Percentiles rank a stretch among this genome's conserved stretches.
Evolutionary conservation across 2,797 vertebrate species (phyloP).

Genomic region (Halcyon smyrnensis): DNA sequence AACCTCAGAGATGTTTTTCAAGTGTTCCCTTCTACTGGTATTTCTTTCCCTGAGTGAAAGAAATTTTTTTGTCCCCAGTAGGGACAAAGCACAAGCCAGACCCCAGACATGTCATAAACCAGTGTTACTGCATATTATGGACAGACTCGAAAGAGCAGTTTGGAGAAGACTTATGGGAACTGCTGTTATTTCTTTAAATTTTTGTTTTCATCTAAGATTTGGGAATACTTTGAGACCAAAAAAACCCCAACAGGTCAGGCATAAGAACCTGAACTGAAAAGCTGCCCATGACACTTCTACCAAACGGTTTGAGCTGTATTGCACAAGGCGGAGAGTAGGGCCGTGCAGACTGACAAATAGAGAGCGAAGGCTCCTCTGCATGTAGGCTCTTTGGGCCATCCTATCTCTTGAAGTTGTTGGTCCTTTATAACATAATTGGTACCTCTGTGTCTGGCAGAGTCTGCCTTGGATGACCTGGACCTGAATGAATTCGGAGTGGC

Average conservation of each 20-base stretch:
- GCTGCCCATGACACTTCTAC: slow-evolving; percentile 50
- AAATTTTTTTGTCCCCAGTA: background rate
- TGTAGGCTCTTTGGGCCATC: slow-evolving; percentile 76
- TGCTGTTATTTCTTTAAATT: slow-evolving; percentile 18
- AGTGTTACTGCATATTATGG: background rate
- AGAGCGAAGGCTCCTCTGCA: slow-evolving; percentile 69
- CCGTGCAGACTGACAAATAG: slow-evolving; percentile 36
- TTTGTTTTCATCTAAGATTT: background rate
- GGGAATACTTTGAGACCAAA: slow-evolving; percentile 25
- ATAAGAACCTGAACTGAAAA: slow-evolving; percentile 17
- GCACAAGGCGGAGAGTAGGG: slow-evolving; percentile 38
- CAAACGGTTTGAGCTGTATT: background rate
- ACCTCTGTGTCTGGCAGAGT: slow-evolving; percentile 86
- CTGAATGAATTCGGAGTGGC: slow-evolving; percentile 96
- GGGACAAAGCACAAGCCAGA: slow-evolving; percentile 15
- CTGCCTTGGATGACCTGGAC: slow-evolving; percentile 94
- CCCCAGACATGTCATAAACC: background rate
- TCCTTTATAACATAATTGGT: slow-evolving; percentile 80
- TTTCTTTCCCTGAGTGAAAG: background rate
- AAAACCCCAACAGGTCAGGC: background rate
- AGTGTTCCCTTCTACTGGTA: slow-evolving; percentile 1
- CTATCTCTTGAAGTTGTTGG: slow-evolving; percentile 78
- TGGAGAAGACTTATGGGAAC: slow-evolving; percentile 46
- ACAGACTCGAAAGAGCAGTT: slow-evolving; percentile 16
- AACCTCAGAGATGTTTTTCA: slow-evolving; percentile 59